phyloP scores from a whole-genome alignment of 2,797 vertebrate genomes.

The Enteromius paludinosus region DNA sequence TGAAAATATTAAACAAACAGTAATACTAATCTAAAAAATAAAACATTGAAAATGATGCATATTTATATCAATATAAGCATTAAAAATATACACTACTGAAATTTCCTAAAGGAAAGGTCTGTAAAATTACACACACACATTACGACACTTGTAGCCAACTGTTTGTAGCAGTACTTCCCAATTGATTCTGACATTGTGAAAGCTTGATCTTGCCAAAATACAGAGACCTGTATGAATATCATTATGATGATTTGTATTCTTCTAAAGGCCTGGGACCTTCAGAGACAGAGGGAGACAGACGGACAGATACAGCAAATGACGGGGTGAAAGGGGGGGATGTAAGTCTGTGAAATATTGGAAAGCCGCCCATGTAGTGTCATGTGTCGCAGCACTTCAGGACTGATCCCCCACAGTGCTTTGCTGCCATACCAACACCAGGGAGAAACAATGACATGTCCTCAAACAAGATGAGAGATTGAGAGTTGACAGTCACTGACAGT shows the following conservation, averaged over 20 bases:
- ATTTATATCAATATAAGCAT: background rate
- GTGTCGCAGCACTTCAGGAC: conserved; percentile 49
- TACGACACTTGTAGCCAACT: conserved; percentile 31
- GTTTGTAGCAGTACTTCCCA: conserved; percentile 43
- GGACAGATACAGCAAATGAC: conserved; percentile 46
- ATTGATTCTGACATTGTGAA: conserved; percentile 25
- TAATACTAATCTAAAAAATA: background rate
- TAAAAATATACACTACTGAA: background rate
- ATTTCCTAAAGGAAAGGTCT: background rate
- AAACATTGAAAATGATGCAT: background rate
- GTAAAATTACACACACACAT: no score
- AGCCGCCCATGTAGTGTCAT: conserved; percentile 50
- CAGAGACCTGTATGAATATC: conserved; percentile 32
- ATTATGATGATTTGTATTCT: conserved; percentile 45
- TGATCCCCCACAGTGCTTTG: conserved; percentile 50
- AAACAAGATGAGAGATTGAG: conserved; percentile 4
- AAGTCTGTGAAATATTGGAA: conserved; percentile 46
- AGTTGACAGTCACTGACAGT: background rate
- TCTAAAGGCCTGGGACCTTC: conserved; percentile 36
- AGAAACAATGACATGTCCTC: conserved; percentile 34
- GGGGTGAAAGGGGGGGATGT: conserved; percentile 24
- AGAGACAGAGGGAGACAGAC: conserved; percentile 17
- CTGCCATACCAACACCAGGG: conserved; percentile 17
- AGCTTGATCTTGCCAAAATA: conserved; percentile 68
- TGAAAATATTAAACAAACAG: conserved; percentile 7